Base-by-base conservation (phyloP, 2,113 vertebrate species). In the Callaeas wilsoni region DNA sequence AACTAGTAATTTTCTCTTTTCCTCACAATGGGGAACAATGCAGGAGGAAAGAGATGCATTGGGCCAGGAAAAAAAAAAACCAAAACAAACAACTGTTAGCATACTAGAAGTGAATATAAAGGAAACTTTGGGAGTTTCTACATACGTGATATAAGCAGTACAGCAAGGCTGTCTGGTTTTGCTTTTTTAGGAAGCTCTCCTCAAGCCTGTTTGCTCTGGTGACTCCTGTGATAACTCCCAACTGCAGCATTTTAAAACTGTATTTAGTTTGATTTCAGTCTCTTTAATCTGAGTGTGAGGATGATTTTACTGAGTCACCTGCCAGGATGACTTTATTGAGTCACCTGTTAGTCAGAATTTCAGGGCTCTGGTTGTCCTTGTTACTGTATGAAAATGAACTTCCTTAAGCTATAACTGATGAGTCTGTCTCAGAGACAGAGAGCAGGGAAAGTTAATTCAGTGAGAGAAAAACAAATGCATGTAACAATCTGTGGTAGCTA, bases 381-480 rank as follows among this genome's bases (percentile, higher is more conserved):
- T 20, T 30, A 37, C 30, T 47, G 32, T 6, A 27, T 16, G 77
- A 74, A 86, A 70, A 82, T 64, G 9, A 56, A 85, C 33, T 95
- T 94, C 74, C 82, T 84, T 33, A 29, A 63, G 46, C 53, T 89
- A 21, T 85, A 97, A 96, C 81, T 87, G 69, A 93, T 91, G 67
- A 90, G 19, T 50, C 65, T 92, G 60, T 57, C 92, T 83, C 87
- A 87, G 89, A 93, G 83, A 88, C 39, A 73, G 49, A 95, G 50
- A 90, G 59, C 18, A 41, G 68, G 39, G 88, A 68, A 95, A 93
- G 80, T 95, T 83, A 93, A 85, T 93, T 94, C 75, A 77, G 67
- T 63, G 81, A 96, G 93, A 95, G 91, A 62, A 95, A 97, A 96
- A 94, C 74, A 93, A 96, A 97, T 79, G 74, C 30, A 46, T 21